Conservation (phyloP, 2,888 invertebrate genomes). For the Leptura quadrifasciata region DNA sequence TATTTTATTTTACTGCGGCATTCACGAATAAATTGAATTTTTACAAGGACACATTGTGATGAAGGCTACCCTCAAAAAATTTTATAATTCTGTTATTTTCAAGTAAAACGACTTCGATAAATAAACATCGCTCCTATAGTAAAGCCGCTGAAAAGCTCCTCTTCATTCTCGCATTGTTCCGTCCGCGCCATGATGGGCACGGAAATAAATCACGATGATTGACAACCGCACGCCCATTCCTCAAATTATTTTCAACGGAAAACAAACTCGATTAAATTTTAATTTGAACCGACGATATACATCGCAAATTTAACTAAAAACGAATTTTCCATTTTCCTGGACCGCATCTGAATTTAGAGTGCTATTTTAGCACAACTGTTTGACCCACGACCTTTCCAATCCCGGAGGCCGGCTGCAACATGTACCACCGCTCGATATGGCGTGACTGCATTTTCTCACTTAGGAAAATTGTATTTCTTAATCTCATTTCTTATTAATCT, state of each 20-base stretch:
- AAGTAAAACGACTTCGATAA: too few relatives aligned
- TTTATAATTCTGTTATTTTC: too few relatives aligned
- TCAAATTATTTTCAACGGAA: neutral
- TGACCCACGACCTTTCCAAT: conserved; percentile 33
- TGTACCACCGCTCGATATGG: conserved; percentile 23
- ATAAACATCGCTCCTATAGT: too few relatives aligned
- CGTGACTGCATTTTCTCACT: conserved; percentile 17
- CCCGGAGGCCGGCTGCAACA: conserved; percentile 28
- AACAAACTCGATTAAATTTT: conserved; percentile 11
- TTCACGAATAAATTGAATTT: too few relatives aligned
- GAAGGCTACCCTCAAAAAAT: too few relatives aligned
- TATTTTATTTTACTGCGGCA: too few relatives aligned
- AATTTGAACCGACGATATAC: neutral
- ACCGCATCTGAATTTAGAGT: conserved; percentile 31
- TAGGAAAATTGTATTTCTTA: conserved; percentile 15
- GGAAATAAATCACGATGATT: conserved; percentile 1
- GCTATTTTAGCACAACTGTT: neutral
- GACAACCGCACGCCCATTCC: neutral
- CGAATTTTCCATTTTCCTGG: conserved; percentile 30
- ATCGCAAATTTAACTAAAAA: conserved; percentile 7
- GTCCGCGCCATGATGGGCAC: neutral
- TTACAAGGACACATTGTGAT: too few relatives aligned
- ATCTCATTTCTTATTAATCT: neutral
- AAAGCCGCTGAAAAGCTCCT: too few relatives aligned
- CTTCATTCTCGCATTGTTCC: neutral